phyloP scores from a whole-genome alignment of 1,140 invertebrate species.

The Rhynchophorus ferrugineus region DNA sequence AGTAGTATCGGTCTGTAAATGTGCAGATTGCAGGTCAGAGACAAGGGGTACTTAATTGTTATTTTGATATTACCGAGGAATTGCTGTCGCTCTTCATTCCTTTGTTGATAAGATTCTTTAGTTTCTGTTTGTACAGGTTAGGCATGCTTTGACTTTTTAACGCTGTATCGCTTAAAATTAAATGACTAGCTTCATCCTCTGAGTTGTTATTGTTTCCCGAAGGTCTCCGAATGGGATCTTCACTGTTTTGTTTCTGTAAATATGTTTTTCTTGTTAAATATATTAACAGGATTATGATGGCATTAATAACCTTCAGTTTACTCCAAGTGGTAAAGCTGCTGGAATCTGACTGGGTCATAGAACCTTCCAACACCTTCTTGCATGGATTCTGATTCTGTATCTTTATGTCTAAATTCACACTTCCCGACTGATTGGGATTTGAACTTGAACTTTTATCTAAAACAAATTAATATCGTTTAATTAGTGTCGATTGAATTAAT shows the following conservation, averaged over 20 bases:
- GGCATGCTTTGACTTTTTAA: constrained; percentile 68
- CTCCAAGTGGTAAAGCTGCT: constrained; percentile 75
- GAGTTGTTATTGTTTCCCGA: constrained; percentile 69
- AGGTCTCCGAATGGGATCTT: constrained; percentile 48
- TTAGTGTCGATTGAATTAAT: too few species aligned
- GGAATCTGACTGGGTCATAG: constrained; percentile 76
- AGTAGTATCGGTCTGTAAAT: constrained; percentile 45
- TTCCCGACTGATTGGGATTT: constrained; percentile 20
- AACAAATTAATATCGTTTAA: too few species aligned
- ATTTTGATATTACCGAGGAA: constrained; percentile 48
- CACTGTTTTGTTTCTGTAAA: constrained; percentile 42
- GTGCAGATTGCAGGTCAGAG: too few species aligned
- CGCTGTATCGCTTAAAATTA: constrained; percentile 42
- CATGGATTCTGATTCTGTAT: constrained; percentile 2
- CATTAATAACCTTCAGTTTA: constrained; percentile 53
- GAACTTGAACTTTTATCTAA: constrained; percentile 36
- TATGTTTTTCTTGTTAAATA: neutral
- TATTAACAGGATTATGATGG: neutral
- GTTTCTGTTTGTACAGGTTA: constrained; percentile 48
- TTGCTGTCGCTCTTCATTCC: constrained; percentile 35
- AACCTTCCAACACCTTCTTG: constrained; percentile 48
- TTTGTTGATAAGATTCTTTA: constrained; percentile 26
- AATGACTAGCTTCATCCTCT: constrained; percentile 41
- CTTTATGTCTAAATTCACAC: constrained; percentile 6
- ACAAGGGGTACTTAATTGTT: too few species aligned